These are phyloP conservation scores for Cyprinus carpio DNA, from an alignment of 2,113 vertebrate genomes.

Conservation along the genomic window DNA sequence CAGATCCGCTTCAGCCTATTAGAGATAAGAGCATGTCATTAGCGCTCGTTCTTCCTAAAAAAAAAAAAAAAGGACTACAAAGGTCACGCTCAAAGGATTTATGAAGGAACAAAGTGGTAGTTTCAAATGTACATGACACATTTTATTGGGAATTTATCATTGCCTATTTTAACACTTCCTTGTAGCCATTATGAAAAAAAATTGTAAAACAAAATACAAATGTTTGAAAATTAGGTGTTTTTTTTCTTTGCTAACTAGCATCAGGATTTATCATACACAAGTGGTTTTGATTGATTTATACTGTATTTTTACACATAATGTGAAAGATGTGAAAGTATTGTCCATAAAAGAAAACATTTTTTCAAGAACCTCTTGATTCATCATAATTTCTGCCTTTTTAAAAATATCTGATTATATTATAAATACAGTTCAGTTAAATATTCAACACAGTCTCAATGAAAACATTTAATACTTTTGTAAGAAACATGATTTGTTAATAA, in stretches of 20 bases:
- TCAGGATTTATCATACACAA: not conserved
- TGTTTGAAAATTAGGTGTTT: not conserved
- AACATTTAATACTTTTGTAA: too few relatives aligned
- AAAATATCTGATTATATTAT: too few relatives aligned
- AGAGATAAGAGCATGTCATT: conserved; percentile 38
- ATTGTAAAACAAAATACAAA: not conserved
- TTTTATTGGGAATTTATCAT: not conserved
- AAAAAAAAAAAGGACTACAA: not conserved
- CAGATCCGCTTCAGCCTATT: conserved; percentile 19
- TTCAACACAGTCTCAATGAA: too few relatives aligned
- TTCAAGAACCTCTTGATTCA: too few relatives aligned
- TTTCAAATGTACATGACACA: not conserved
- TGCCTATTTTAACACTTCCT: not conserved
- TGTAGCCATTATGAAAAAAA: not conserved
- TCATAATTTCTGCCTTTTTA: too few relatives aligned
- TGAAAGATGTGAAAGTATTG: not conserved
- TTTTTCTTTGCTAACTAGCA: not conserved
- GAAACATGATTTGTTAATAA: not conserved
- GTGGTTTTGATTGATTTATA: not conserved
- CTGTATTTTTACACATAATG: not conserved
- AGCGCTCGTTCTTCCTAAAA: not conserved
- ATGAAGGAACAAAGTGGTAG: conserved; percentile 6
- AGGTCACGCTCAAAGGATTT: conserved; percentile 23
- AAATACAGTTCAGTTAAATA: too few relatives aligned
- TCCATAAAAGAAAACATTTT: not conserved